Evolutionary conservation across 2,888 invertebrate genomes (phyloP), one percentile per base, ranked within the genome.

Genomic region (Dynastes grantii): DNA sequence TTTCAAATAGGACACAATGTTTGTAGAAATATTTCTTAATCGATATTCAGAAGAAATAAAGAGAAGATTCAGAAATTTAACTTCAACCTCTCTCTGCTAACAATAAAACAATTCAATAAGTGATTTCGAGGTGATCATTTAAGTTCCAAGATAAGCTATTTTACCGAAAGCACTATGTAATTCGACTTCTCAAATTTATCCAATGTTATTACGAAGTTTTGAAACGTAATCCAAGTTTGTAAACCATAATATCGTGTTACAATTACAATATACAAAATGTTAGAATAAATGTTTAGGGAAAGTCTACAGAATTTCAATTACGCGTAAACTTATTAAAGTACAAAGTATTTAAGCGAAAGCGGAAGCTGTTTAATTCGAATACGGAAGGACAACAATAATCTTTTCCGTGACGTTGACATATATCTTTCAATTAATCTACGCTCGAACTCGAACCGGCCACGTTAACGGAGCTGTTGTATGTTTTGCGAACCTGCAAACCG

Each of bases 401-500:
- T 40, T 65, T 65, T 45, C 67, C 67, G 16, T 37, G 32, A 37
- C 32, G 32, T 37, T 37, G 0, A 37, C 32, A 37, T 9, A 2
- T 68, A 68, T 68, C 68, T 68, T 68, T 27, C 49, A 68, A 68
- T 68, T 68, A 37, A 68, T 68, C 68, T 68, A 68, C 32, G 45
- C 68, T 11, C 16, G 40, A 9, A 67, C 68, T 11, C 16, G 40
- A 9, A 67, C 45, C 27, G 27, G 27, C 27, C 13, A 16, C 22
- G 29, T 45, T 2, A 49, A 8, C 8, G 22, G 22, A 68, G 68
- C 27, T 68, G 68, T n/a, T 40, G 16, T 40, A 65, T 11, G 45
- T 45, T 65, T 65, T 65, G 37, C 53, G 32, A 65, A 32, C 64
- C 13, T 13, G 16, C 11, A 45, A 45, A 55, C 68, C 77, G 77